These are phyloP conservation scores for Neodiprion lecontei DNA, from an alignment of 1,140 invertebrate genomes.

Conservation along the genomic window DNA sequence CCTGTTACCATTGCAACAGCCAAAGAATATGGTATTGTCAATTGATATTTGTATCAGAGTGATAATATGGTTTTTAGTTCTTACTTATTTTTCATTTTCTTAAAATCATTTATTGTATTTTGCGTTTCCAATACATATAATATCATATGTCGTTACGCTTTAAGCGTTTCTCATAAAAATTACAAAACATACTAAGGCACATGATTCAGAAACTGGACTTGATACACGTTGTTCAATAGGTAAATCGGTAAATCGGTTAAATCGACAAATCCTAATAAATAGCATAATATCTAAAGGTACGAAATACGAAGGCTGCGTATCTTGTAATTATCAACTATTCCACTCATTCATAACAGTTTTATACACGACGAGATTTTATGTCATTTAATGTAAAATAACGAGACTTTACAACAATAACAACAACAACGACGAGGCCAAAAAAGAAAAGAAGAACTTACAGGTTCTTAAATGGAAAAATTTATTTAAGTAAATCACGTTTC, in stretches of 20 bases:
- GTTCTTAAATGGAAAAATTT: not conserved
- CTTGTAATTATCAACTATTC: not conserved
- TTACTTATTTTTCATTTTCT: conserved; percentile 36
- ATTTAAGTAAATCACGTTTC: conserved; percentile 1
- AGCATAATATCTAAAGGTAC: not conserved
- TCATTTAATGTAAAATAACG: not conserved
- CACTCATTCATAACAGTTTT: conserved; percentile 7
- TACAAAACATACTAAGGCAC: conserved; percentile 7
- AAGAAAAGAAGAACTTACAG: not conserved
- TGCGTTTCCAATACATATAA: not conserved
- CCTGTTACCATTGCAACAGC: conserved; percentile 71
- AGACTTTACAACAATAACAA: not conserved
- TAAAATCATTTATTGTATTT: not conserved
- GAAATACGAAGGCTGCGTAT: conserved; percentile 7
- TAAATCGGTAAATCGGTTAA: too few relatives aligned
- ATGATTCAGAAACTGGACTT: not conserved
- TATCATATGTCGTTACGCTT: not conserved
- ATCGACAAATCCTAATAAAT: not conserved
- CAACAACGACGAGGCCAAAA: not conserved
- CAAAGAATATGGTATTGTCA: conserved; percentile 50
- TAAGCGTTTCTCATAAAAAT: not conserved
- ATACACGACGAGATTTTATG: not conserved
- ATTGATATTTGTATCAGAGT: conserved; percentile 28
- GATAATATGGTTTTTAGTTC: conserved; percentile 2
- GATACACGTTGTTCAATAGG: not conserved